These are phyloP conservation scores for Colius striatus DNA, from an alignment of 2,113 vertebrate species.

Conservation along the genomic window DNA sequence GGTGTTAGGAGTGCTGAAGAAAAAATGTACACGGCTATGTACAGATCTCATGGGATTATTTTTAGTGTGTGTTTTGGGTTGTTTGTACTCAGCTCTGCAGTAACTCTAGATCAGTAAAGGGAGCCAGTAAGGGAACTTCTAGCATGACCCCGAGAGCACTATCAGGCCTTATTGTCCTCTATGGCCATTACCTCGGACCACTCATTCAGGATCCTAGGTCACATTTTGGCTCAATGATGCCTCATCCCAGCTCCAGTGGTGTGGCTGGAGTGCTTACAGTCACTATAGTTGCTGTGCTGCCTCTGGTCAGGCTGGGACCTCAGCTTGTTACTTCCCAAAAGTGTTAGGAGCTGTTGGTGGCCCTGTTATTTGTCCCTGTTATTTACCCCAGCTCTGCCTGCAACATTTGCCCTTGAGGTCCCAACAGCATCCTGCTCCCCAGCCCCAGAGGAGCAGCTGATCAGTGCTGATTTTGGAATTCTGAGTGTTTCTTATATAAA, in stretches of 20 bases:
- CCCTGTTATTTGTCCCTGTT: background rate
- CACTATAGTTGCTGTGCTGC: background rate
- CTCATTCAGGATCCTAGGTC: fast-evolving
- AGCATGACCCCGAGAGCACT: background rate
- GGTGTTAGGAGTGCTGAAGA: background rate
- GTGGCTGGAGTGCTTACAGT: background rate
- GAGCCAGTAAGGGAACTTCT: background rate
- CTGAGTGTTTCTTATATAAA: background rate
- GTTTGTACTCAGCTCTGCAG: background rate
- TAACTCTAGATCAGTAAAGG: background rate
- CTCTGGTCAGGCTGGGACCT: background rate
- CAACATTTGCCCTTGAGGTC: background rate
- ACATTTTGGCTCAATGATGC: background rate
- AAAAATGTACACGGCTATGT: fast-evolving
- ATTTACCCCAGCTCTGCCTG: background rate
- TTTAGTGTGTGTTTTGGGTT: background rate
- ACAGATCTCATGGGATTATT: background rate
- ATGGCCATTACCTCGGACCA: fast-evolving
- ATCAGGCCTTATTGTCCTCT: background rate
- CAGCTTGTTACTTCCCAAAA: background rate
- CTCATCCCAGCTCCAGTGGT: background rate
- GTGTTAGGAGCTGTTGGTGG: background rate
- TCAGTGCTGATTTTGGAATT: background rate
- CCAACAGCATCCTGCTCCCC: background rate
- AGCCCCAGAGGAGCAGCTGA: fast-evolving